Evolutionary conservation across 2,888 invertebrate species (phyloP), one percentile per base, ranked within the genome.

Genomic region (Xiphydria camelus): DNA sequence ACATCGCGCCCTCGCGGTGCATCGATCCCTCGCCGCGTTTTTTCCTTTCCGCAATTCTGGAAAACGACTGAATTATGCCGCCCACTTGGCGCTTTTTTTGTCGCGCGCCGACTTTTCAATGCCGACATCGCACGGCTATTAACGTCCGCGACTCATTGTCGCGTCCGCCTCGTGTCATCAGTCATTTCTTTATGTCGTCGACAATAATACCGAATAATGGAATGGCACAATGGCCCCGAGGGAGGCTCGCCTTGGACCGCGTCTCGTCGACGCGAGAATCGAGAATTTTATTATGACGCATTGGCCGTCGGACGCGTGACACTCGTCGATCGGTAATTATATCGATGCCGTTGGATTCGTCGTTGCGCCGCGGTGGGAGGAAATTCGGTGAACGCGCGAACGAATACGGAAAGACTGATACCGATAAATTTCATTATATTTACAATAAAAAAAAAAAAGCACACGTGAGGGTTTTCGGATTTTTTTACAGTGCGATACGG

Each of bases 221-320:
- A 65, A 64, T 56, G 53, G 63, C 55, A 59, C 49, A 56, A 60
- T 55, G 45, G 51, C 46, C 51, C 49, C 34, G 45, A n/a, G n/a
- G n/a, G n/a, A n/a, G n/a, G n/a, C n/a, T n/a, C n/a, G n/a, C n/a
- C n/a, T n/a, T n/a, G n/a, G n/a, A n/a, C 46, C 45, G 47, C 51
- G 35, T 49, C 31, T 36, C 45, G 45, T 51, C 55, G 60, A 64
- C 65, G 57, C 49, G 53, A 57, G n/a, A 60, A 58, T 62, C 67
- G 69, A 72, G 64, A 55, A 70, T 72, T 72, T 70, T 73, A 73
- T 73, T 72, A 69, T 73, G 73, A 73, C 61, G 65, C 65, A 73
- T 73, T 61, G 60, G 59, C 57, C 59, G 61, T 62, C 61, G 57
- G n/a, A n/a, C n/a, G n/a, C n/a, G n/a, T n/a, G n/a, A n/a, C n/a